Evolutionary conservation across 1,140 invertebrate genomes (phyloP), one percentile per base, ranked within the genome.

Genomic region (Bilobella aurantiaca): DNA sequence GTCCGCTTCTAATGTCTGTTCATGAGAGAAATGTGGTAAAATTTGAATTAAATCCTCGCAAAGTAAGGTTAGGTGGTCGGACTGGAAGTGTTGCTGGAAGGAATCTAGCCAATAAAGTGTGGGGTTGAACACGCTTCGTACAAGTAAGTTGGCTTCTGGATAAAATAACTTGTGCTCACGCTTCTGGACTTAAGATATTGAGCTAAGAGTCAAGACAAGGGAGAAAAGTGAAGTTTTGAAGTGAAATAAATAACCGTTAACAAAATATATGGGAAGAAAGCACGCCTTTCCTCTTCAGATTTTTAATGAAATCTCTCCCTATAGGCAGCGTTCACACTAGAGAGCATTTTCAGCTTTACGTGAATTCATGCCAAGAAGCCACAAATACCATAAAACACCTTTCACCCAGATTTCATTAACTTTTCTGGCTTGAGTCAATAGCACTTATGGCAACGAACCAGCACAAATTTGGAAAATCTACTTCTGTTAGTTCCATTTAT

Each of bases 201-300:
- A 42, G 8, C 34, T 8, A 12, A 42, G 34, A 42, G 8, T 42
- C 53, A 27, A n/a, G 25, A 56, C 53, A n/a, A 21, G 18, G 25
- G n/a, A n/a, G 53, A 37, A 62, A 64, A 56, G 12, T 53, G 49
- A 53, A 53, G 62, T 57, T 49, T 64, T 64, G 53, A 37, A 61
- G 31, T 57, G 28, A 53, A 67, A 63, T 67, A 67, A 67, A 67
- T 67, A 67, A 62, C 61, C 27, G 27, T 53, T 53, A 53, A 30
- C 53, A 58, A 63, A 67, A 67, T 67, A 63, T 67, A 67, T 67
- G 61, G 53, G 30, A 32, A 18, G 28, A 34, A 67, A 63, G 60
- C 66, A 67, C 66, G 66, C 66, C 66, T 67, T 30, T 61, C 49
- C 14, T 57, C 53, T 64, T 64, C 31, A 16, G 49, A 53, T 53